Evolutionary conservation across 1,140 invertebrate species (phyloP).

Genomic region (Octopus sinensis): DNA sequence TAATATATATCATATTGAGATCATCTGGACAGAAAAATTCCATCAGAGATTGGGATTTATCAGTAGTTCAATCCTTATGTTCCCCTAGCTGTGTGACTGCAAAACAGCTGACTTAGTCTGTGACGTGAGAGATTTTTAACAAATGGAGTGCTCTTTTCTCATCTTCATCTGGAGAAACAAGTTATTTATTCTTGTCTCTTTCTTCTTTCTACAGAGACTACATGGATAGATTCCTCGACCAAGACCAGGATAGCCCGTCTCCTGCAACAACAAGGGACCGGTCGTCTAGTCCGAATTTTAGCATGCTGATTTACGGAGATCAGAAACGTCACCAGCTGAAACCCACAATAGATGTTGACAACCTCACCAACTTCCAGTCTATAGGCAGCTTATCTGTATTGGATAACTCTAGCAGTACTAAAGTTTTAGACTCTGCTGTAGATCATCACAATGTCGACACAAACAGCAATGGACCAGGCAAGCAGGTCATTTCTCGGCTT

Average conservation of each 20-base stretch:
- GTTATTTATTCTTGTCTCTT: slow-evolving; percentile 25
- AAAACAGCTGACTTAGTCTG: too few species aligned
- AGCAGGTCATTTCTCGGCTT: background rate
- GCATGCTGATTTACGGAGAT: slow-evolving; percentile 67
- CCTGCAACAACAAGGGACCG: slow-evolving; percentile 35
- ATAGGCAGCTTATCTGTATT: background rate
- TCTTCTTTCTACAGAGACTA: slow-evolving; percentile 68
- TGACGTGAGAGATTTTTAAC: too few species aligned
- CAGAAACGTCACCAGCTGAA: slow-evolving; percentile 60
- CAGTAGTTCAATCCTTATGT: too few species aligned
- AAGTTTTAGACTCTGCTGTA: background rate
- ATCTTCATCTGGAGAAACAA: too few species aligned
- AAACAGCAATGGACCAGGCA: background rate
- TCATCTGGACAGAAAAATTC: too few species aligned
- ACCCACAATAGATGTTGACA: slow-evolving; percentile 27
- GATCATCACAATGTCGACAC: background rate
- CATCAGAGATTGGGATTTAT: too few species aligned
- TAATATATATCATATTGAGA: too few species aligned
- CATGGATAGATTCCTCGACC: slow-evolving; percentile 81
- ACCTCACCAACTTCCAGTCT: slow-evolving; percentile 8
- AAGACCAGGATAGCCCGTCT: slow-evolving; percentile 68
- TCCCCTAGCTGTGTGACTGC: too few species aligned
- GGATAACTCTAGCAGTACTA: background rate
- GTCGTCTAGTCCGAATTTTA: slow-evolving; percentile 58
- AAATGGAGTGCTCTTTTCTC: too few species aligned